Percentiles rank a stretch among this genome's conserved stretches.
These are phyloP conservation scores for Sebastes alutus DNA, from an alignment of 2,797 vertebrate species.

Conservation along the genomic window DNA sequence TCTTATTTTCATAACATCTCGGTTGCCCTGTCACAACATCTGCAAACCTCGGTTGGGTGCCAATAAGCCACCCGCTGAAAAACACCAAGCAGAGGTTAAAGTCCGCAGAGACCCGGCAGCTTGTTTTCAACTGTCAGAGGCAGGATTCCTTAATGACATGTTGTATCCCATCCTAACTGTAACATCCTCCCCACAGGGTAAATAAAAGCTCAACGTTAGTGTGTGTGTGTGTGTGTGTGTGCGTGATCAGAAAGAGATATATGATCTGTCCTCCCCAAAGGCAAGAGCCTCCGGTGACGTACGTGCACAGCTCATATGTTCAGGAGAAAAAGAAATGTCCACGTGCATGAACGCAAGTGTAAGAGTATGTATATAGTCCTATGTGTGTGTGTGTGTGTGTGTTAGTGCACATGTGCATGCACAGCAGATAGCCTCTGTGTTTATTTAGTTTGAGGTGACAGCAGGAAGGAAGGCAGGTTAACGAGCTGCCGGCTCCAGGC, in stretches of 20 bases:
- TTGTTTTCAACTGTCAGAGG: slow-evolving; percentile 78
- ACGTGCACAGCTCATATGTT: slow-evolving; percentile 24
- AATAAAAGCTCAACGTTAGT: slow-evolving; percentile 68
- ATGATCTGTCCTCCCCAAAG: slow-evolving; percentile 50
- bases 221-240: slow-evolving; percentile 17
- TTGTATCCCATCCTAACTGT: slow-evolving; percentile 77
- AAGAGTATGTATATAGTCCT: background rate
- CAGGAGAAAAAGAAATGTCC: slow-evolving; percentile 24
- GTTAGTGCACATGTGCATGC: slow-evolving; percentile 31
- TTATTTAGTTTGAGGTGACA: slow-evolving; percentile 85
- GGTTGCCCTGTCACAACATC: slow-evolving; percentile 45
- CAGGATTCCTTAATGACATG: slow-evolving; percentile 80
- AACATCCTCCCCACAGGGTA: slow-evolving; percentile 81
- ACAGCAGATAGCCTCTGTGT: slow-evolving; percentile 74
- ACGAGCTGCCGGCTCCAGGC: slow-evolving; percentile 79
- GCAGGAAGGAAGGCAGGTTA: slow-evolving; percentile 85
- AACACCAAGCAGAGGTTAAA: slow-evolving; percentile 45
- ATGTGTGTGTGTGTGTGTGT: slow-evolving; percentile 3
- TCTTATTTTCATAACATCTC: slow-evolving; percentile 35
- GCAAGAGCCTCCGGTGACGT: slow-evolving; percentile 50
- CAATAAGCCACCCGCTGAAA: slow-evolving; percentile 41
- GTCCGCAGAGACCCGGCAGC: slow-evolving; percentile 54
- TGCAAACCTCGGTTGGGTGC: slow-evolving; percentile 29
- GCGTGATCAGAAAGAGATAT: slow-evolving; percentile 59
- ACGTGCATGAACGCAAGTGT: slow-evolving; percentile 10